Percentiles rank a stretch among this genome's conserved stretches.
phyloP scores from a whole-genome alignment of 2,888 invertebrate species.

The Microctonus brassicae region DNA sequence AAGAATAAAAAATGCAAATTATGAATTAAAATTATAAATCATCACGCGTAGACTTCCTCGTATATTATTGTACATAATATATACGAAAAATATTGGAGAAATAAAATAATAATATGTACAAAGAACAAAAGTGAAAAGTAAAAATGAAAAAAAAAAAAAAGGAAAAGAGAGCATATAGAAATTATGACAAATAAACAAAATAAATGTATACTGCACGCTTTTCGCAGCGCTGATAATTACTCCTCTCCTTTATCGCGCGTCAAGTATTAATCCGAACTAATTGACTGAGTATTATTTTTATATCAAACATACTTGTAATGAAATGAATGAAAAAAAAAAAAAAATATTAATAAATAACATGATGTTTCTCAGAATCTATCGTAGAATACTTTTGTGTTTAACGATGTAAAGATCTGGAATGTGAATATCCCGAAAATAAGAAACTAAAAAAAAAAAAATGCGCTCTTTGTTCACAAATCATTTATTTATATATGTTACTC shows the following conservation, averaged over 20 bases:
- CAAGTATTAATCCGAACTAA: conserved; percentile 63
- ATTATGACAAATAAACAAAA: no score
- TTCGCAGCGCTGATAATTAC: conserved; percentile 40
- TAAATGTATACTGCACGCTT: conserved; percentile 43
- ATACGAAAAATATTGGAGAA: conserved; percentile 19
- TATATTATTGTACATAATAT: conserved; percentile 24
- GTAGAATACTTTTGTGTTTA: not conserved
- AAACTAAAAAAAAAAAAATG: conserved; percentile 22
- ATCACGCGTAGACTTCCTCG: conserved; percentile 21
- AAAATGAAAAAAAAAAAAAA: conserved; percentile 29
- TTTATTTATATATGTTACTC: conserved; percentile 33
- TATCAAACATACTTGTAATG: conserved; percentile 53
- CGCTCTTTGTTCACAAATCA: conserved; percentile 33
- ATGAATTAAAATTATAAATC: conserved; percentile 1
- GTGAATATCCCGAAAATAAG: not conserved
- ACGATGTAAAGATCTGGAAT: not conserved
- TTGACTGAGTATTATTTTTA: conserved; percentile 68
- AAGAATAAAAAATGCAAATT: not conserved
- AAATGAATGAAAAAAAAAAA: no score
- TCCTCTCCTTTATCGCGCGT: conserved; percentile 52
- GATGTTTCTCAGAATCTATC: conserved; percentile 23
- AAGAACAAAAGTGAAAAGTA: not conserved
- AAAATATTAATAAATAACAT: conserved; percentile 23
- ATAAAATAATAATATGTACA: no score
- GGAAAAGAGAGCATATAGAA: not conserved